phyloP scores from a whole-genome alignment of 1,140 invertebrate species.

The Rhizoglyphus robini region DNA sequence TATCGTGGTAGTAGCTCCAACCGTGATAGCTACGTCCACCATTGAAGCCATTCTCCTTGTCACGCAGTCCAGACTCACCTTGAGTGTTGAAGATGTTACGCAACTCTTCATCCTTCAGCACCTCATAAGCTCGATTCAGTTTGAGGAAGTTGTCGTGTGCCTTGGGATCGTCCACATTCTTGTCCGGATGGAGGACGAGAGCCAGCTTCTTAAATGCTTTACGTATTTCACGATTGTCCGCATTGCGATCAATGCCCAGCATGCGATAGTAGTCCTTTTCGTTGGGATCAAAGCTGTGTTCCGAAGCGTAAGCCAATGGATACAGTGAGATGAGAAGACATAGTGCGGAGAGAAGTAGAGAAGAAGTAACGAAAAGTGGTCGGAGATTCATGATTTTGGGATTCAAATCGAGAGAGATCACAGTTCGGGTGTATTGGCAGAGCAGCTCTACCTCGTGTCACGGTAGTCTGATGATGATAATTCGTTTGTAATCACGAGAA shows the following conservation, averaged over 20 bases:
- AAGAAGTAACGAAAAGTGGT: no score
- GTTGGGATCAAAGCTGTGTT: background rate
- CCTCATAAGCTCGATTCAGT: constrained; percentile 66
- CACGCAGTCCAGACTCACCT: constrained; percentile 53
- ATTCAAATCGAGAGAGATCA: no score
- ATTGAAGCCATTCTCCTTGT: constrained; percentile 40
- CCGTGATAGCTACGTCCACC: constrained; percentile 49
- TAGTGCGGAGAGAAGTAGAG: no score
- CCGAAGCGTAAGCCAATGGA: no score
- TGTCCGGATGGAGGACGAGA: constrained; percentile 38
- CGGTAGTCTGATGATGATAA: no score
- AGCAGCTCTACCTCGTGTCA: no score
- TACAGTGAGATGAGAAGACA: no score
- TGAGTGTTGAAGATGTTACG: constrained; percentile 63
- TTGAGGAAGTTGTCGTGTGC: constrained; percentile 61
- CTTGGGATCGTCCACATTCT: constrained; percentile 54
- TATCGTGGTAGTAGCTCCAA: constrained; percentile 65
- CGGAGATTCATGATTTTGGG: no score
- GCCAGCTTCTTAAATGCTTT: constrained; percentile 45
- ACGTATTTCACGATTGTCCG: constrained; percentile 36
- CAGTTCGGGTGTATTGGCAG: no score
- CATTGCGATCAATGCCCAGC: constrained; percentile 33
- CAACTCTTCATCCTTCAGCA: constrained; percentile 61
- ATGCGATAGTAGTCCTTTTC: constrained; percentile 34
- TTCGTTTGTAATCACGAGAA: no score